Evolutionary conservation across 30 jellyfish, hydroid and myxozoan genomes (phyloP).

Genomic region (Chrysaora quinquecirrha): DNA sequence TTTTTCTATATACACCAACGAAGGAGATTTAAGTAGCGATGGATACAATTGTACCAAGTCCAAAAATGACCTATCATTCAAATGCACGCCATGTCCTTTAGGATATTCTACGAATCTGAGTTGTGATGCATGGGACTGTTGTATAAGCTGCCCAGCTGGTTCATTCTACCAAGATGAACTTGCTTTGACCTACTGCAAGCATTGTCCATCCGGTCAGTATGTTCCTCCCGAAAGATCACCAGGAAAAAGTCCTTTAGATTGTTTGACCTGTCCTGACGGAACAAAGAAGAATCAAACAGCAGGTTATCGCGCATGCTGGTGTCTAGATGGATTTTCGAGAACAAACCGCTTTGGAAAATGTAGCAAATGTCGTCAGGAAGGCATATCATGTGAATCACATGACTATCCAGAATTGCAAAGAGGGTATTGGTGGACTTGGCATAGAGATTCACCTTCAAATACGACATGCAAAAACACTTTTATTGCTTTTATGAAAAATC

Average conservation of each 20-base stretch:
- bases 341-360: conserved; percentile 48
- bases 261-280: conserved; percentile 57
- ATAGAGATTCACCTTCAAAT: neutral
- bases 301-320: conserved; percentile 43
- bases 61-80: neutral
- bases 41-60: conserved; percentile 22
- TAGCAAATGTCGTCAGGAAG: conserved; percentile 16
- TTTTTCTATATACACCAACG: neutral
- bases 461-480: neutral
- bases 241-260: conserved; percentile 35
- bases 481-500: conserved; percentile 10
- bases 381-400: conserved; percentile 16
- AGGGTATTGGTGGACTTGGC: conserved; percentile 49
- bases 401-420: conserved; percentile 23
- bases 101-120: neutral
- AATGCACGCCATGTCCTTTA: conserved; percentile 38
- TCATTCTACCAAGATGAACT: conserved; percentile 50
- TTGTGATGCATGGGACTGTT: neutral
- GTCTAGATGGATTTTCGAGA: conserved; percentile 26
- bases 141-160: conserved; percentile 48
- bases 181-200: conserved; percentile 28
- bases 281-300: conserved; percentile 43
- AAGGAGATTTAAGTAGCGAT: neutral
- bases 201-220: conserved; percentile 51
- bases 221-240: conserved; percentile 38